Evolutionary conservation across 2,888 invertebrate species (phyloP).

Genomic region (Harpalus rufipes): DNA sequence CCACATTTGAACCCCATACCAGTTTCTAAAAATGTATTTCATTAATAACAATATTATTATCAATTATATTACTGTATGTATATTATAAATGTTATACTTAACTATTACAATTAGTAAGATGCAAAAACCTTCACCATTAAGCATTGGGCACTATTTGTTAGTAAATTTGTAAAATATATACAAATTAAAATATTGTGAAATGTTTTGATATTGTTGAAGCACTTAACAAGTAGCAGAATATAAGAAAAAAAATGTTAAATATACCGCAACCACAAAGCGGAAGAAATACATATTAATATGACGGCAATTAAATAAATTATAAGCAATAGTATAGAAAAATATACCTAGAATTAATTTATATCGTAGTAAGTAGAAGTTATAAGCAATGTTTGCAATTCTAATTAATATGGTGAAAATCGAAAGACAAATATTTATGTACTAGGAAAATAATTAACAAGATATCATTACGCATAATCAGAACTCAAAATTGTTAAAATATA

Average conservation of each 20-base stretch:
- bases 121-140: not conserved
- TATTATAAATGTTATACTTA: constrained; percentile 8
- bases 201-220: not conserved
- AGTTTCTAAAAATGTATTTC: constrained; percentile 69
- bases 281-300: constrained; percentile 65
- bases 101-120: not conserved
- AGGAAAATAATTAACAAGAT: no score
- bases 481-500: no score
- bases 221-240: not conserved
- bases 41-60: constrained; percentile 46
- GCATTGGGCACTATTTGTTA: not conserved
- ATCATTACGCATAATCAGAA: no score
- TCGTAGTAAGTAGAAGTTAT: no score
- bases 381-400: no score
- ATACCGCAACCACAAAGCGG: not conserved
- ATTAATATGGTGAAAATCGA: no score
- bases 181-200: not conserved
- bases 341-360: no score
- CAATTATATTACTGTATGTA: not conserved
- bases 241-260: not conserved
- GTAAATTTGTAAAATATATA: not conserved
- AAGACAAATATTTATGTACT: no score
- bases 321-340: no score
- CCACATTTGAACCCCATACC: constrained; percentile 75
- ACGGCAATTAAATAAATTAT: not conserved